Evolutionary conservation across 2,113 vertebrate species (phyloP), one percentile per base, ranked within the genome.

Genomic region (Tricholaema leucomelas): DNA sequence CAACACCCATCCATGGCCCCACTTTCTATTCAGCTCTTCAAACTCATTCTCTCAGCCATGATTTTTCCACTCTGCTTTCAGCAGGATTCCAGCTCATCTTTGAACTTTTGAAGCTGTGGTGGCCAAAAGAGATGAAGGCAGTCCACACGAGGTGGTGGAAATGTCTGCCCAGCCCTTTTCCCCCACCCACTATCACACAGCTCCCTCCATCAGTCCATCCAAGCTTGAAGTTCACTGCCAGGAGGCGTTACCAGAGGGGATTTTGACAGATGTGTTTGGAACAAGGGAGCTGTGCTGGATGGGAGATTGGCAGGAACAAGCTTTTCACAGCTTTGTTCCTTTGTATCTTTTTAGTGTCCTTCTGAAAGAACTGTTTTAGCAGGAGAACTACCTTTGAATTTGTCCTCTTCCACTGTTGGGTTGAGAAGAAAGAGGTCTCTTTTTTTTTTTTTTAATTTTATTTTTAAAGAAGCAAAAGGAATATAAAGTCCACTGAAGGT

Each of bases 331-430:
- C 31, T 83, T n/a, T 31, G 42, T 38, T 78, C 66, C n/a, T 54
- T 92, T 69, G 30, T 25, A 12, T 65, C 84, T 79, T 89, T 79
- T 14, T 30, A 10, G 15, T 42, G 46, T 48, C 85, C 30, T 73
- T 59, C 65, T 72, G 35, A 90, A 82, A 83, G n/a, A 18, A 12
- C 16, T 25, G 8, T 14, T 74, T 56, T 63, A 86, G 36, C 13
- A 30, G 64, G 17, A 91, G 28, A 88, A 60, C 52, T 42, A 33
- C 59, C 74, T 95, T 88, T 87, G 89, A 87, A 85, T 87, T 91
- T 87, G 60, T 88, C 58, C 74, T 66, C 36, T 94, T 79, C 64
- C 63, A 52, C 73, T 86, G 76, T 30, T 28, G 46, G 66, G 31
- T 44, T n/a, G 48, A 76, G 78, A 90, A 83, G 67, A 87, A 91